Evolutionary conservation across 1,140 invertebrate species (phyloP).

Genomic region (Grapholita molesta): DNA sequence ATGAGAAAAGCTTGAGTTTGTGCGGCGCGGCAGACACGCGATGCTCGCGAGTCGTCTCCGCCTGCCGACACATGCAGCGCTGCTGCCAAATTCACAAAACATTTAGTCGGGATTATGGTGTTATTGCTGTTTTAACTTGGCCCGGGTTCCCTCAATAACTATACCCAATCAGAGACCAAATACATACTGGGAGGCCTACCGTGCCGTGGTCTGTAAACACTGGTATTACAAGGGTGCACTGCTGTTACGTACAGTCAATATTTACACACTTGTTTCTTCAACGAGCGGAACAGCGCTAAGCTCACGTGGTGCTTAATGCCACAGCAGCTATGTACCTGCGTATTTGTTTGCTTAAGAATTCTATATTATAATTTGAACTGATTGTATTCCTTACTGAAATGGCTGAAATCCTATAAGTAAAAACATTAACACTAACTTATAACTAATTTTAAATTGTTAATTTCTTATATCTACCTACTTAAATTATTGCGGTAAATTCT

Average conservation of each 20-base stretch:
- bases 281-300: neutral
- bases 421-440: too few species aligned
- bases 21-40: slow-evolving; percentile 38
- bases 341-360: too few species aligned
- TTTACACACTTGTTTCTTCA: slow-evolving; percentile 23
- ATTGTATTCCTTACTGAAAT: too few species aligned
- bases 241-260: slow-evolving; percentile 34
- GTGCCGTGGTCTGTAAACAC: neutral
- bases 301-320: neutral
- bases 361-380: too few species aligned
- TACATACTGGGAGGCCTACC: neutral
- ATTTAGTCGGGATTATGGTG: neutral
- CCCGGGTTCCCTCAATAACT: neutral
- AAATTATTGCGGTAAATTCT: too few species aligned
- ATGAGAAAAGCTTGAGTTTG: slow-evolving; percentile 38
- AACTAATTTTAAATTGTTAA: too few species aligned
- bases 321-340: neutral
- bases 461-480: too few species aligned
- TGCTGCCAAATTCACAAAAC: neutral
- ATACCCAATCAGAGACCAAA: neutral
- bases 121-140: neutral
- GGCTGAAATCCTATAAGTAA: too few species aligned
- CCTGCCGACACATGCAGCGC: slow-evolving; percentile 8
- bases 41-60: slow-evolving; percentile 27
- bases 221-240: neutral